These are phyloP conservation scores for Hippocampus comes DNA, from an alignment of 2,113 vertebrate genomes.

Conservation along the genomic window DNA sequence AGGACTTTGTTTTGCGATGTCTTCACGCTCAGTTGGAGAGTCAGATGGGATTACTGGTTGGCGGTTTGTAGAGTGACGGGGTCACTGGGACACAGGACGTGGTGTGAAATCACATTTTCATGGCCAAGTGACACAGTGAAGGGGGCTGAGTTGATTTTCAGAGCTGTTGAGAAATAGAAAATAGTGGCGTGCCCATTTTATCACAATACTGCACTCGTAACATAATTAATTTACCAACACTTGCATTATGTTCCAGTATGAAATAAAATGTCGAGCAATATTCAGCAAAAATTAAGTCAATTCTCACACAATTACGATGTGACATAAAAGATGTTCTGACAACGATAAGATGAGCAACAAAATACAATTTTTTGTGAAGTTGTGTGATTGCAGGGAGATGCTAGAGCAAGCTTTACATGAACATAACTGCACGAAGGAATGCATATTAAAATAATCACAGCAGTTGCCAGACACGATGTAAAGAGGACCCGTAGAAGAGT, in stretches of 20 bases:
- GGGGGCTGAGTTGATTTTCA: neutral
- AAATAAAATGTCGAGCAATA: neutral
- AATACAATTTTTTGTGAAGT: neutral
- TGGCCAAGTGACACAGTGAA: slow-evolving; percentile 21
- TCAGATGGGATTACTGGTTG: slow-evolving; percentile 53
- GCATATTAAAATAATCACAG: neutral
- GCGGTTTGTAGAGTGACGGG: slow-evolving; percentile 28
- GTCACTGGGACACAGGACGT: slow-evolving; percentile 42
- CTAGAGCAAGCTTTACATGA: neutral
- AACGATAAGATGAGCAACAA: neutral
- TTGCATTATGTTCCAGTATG: neutral
- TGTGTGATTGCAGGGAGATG: neutral
- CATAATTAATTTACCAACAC: neutral
- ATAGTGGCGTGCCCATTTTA: neutral
- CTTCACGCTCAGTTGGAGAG: slow-evolving; percentile 49
- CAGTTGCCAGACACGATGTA: neutral
- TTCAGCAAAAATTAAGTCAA: neutral
- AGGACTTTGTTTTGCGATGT: slow-evolving; percentile 38
- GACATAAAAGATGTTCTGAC: no score
- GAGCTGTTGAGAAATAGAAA: neutral
- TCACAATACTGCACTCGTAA: neutral
- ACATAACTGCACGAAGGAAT: neutral
- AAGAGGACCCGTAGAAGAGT: neutral
- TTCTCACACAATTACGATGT: neutral
- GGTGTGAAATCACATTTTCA: slow-evolving; percentile 48